Base-by-base conservation (phyloP, 2,888 invertebrate genomes). In the Xestia xanthographa region DNA sequence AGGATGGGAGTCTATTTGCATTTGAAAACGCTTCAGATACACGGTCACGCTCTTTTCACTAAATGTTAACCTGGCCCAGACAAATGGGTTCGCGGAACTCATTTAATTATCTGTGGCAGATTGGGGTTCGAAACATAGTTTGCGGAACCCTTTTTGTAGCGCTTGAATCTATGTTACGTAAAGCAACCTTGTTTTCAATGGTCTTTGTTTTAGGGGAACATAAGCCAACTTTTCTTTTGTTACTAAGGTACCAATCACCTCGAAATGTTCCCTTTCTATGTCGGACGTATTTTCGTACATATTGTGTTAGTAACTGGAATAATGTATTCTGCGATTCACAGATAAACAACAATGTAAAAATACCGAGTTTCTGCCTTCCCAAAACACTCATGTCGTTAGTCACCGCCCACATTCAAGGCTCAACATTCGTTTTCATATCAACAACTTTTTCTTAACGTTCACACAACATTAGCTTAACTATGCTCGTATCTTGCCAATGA, bases 381-480 rank as follows among this genome's bases (percentile, higher is more conserved):
- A 67, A 62, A 50, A 70, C 66, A 63, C n/a, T 12, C 65, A 53
- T 48, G 48, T 67, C 72, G 77, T 81, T 69, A 77, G 67, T 81
- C 67, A 66, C 34, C 43, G 45, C 67, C 65, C 50, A 60, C 58
- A 74, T 69, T 68, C 67, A 58, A 68, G 66, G 29, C 56, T 63
- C 45, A 62, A 26, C 81, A 72, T 86, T 87, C 77, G 60, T 79
- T 86, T 87, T 79, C 77, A 82, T 84, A 84, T 80, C 76, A 58
- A 80, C 75, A 82, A 87, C 80, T 84, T 86, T 87, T 82, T 75
- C 74, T 80, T 81, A 78, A 67, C 78, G 86, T 88, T 88, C 86
- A 93, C 94, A 91, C 89, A 78, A 91, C 95, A 93, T 95, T 95
- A 92, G 90, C 84, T 89, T 90, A 88, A 91, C 90, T 91, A 91